Evolutionary conservation across 2,113 vertebrate genomes (phyloP).

Genomic region (Alaudala cheleensis): DNA sequence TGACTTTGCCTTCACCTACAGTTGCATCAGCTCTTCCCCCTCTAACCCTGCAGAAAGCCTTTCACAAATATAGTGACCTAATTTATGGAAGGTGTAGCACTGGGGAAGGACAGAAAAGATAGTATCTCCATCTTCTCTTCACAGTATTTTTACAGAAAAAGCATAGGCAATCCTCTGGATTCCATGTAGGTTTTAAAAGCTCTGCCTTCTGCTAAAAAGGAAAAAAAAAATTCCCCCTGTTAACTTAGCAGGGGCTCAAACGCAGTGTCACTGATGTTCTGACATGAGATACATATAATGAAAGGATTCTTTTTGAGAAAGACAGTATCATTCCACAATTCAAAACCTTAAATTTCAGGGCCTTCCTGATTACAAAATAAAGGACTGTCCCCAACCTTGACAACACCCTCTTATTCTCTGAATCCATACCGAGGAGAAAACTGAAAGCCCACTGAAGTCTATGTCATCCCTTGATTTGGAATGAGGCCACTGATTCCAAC

Average conservation of each 20-base stretch:
- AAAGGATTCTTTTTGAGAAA: neutral
- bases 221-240: neutral
- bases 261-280: neutral
- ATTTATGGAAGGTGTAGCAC: neutral
- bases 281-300: neutral
- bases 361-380: neutral
- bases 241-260: neutral
- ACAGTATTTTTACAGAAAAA: neutral
- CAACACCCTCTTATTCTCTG: accelerated
- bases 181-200: neutral
- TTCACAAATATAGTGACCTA: neutral
- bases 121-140: neutral
- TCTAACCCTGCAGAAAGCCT: neutral
- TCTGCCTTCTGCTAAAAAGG: neutral
- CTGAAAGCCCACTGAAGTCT: neutral
- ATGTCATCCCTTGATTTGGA: neutral
- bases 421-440: neutral
- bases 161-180: neutral
- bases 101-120: neutral
- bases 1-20: neutral
- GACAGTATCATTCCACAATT: neutral
- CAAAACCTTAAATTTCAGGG: neutral
- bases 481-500: neutral
- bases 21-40: neutral
- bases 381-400: neutral